Evolutionary conservation across 2,113 vertebrate species (phyloP).

Genomic region (Eleginops maclovinus): DNA sequence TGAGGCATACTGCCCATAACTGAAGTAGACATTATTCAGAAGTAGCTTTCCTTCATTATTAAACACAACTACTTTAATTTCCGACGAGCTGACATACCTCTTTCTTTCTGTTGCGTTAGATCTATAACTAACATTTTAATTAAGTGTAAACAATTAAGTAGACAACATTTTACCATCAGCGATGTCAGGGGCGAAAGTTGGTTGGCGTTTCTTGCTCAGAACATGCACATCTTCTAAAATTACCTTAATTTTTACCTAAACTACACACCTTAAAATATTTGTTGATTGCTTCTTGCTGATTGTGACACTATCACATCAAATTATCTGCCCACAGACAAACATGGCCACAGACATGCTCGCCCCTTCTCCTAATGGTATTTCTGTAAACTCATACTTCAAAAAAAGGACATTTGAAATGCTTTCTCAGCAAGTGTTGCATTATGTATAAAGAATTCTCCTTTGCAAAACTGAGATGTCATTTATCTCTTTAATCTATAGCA

Average conservation of each 20-base stretch:
- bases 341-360: too few relatives aligned
- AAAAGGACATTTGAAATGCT: neutral
- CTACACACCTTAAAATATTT: too few relatives aligned
- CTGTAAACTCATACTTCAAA: neutral
- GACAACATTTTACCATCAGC: too few relatives aligned
- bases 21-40: neutral
- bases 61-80: conserved; percentile 1
- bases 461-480: conserved; percentile 20
- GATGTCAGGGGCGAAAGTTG: too few relatives aligned
- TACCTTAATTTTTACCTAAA: too few relatives aligned
- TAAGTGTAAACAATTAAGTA: neutral
- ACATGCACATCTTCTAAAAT: too few relatives aligned
- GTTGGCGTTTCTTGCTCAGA: too few relatives aligned
- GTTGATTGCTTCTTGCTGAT: too few relatives aligned
- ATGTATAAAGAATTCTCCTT: neutral
- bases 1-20: neutral
- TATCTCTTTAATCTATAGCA: conserved; percentile 35
- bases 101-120: neutral
- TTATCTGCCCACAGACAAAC: too few relatives aligned
- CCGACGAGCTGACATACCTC: neutral
- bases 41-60: neutral
- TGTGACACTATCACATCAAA: too few relatives aligned
- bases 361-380: neutral
- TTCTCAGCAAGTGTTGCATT: neutral
- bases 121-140: neutral